Base-by-base conservation (phyloP, 2,797 vertebrate genomes). In the Arctocebus calabarensis region DNA sequence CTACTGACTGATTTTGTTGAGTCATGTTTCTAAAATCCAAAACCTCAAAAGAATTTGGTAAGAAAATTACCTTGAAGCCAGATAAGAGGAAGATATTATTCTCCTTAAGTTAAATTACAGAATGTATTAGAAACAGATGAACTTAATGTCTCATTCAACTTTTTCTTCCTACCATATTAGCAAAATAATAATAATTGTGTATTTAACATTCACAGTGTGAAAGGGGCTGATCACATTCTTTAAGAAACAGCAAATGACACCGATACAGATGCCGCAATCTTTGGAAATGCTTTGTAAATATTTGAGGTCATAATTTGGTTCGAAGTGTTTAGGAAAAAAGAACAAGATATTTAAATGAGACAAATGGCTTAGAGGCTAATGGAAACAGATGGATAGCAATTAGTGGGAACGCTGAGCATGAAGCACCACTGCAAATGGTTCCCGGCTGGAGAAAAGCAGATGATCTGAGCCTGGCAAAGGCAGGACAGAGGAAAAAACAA, bases 301-400 rank as follows among this genome's bases (percentile, higher is more conserved):
- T 96, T 84, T 79, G 84, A 89, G 87, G 92, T 93, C 45, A 84
- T 86, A 97, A 95, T 97, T 97, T 87, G 94, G 83, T 95, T 95
- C 95, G 73, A 96, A 97, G 92, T 96, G 59, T 97, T 94, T 86
- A 94, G 55, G 55, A 62, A 90, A 96, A 96, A 96, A 79, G 52
- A 84, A 55, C 37, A 96, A 90, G 59, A 87, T 96, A 92, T 95
- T 95, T 86, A 93, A 96, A 97, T 96, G 96, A 98, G 97, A 96
- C 90, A 95, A 95, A 91, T 66, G 64, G 92, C 93, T 90, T 45
- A 66, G 61, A 96, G 59, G 61, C 84, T 90, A 97, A 97, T 91
- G 96, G 97, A 98, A 98, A 96, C 93, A 98, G 94, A 25, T 88
- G 71, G 97, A 73, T 37, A 84, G 91, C 75, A 34, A 96, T 94